Evolutionary conservation across 2,888 invertebrate species (phyloP).

Genomic region (Amblyjoppa proteus): DNA sequence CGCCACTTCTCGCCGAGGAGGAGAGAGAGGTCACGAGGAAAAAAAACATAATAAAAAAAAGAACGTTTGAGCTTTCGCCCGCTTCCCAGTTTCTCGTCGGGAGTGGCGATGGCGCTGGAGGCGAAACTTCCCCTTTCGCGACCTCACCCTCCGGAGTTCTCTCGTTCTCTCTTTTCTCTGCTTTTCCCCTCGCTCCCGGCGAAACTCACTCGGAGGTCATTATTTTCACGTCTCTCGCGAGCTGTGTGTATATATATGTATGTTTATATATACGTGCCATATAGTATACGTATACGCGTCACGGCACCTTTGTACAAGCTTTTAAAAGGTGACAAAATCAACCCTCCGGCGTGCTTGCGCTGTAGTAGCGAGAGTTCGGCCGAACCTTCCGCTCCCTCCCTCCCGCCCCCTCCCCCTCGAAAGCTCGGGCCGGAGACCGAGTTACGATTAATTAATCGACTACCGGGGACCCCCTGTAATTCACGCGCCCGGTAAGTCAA

Average conservation of each 20-base stretch:
- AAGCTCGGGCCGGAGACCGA: slow-evolving; percentile 70
- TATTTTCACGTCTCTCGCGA: slow-evolving; percentile 54
- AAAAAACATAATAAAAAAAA: slow-evolving; percentile 2
- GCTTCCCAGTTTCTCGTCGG: slow-evolving; percentile 5
- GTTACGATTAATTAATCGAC: slow-evolving; percentile 84
- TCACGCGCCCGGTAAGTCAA: slow-evolving; percentile 82
- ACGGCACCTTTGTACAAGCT: slow-evolving; percentile 62
- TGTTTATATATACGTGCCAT: slow-evolving; percentile 25
- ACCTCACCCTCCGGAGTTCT: slow-evolving; percentile 7
- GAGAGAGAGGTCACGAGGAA: slow-evolving; percentile 30
- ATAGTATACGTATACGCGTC: slow-evolving; percentile 33
- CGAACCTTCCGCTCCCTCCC: slow-evolving; percentile 25
- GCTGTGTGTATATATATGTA: slow-evolving; percentile 19
- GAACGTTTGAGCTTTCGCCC: slow-evolving; percentile 19
- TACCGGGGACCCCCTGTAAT: slow-evolving; percentile 76
- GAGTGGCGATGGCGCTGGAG: slow-evolving; percentile 26
- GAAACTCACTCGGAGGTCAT: slow-evolving; percentile 44
- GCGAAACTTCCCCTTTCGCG: slow-evolving; percentile 22
- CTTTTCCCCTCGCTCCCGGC: slow-evolving; percentile 20
- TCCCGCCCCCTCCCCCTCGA: slow-evolving; percentile 18
- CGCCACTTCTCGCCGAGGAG: slow-evolving; percentile 11
- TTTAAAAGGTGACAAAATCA: slow-evolving; percentile 81
- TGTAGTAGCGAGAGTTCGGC: slow-evolving; percentile 5
- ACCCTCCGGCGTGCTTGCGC: slow-evolving; percentile 69
- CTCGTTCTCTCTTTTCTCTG: slow-evolving; percentile 34